These are phyloP conservation scores for Phrynosoma blainvillii DNA, from an alignment of 2,113 vertebrate species.

Conservation along the genomic window DNA sequence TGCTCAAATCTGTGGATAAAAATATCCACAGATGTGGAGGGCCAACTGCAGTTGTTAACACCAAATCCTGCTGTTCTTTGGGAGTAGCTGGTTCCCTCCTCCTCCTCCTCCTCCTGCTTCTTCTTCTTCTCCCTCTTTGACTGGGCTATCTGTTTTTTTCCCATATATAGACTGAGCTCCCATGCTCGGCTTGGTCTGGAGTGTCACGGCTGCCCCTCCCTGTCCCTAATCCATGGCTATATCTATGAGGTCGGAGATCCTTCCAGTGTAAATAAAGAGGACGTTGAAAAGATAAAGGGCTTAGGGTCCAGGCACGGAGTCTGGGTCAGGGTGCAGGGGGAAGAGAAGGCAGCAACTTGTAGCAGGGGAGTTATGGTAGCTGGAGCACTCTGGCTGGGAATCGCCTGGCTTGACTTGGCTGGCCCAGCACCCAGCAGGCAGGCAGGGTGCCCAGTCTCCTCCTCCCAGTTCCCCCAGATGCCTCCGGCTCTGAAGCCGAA, in stretches of 20 bases:
- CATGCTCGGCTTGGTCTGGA: neutral
- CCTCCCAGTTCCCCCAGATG: slow-evolving; percentile 52
- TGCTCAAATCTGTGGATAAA: no score
- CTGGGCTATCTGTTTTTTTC: slow-evolving; percentile 1
- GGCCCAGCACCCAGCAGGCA: slow-evolving; percentile 9
- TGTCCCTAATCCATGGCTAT: slow-evolving; percentile 13
- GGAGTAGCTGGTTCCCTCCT: neutral
- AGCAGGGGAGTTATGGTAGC: slow-evolving; percentile 53
- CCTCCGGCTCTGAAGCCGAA: neutral
- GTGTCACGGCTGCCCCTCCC: neutral
- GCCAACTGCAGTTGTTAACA: neutral
- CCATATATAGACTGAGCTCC: neutral
- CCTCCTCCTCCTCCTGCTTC: neutral
- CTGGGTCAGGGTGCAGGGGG: neutral
- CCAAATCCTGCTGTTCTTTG: neutral
- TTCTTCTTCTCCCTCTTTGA: neutral
- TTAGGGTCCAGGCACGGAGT: neutral
- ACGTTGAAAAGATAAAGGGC: slow-evolving; percentile 12
- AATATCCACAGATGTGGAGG: no score
- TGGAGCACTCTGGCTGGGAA: slow-evolving; percentile 26
- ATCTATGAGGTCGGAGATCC: slow-evolving; percentile 9
- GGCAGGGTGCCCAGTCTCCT: slow-evolving; percentile 37
- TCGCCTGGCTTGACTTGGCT: slow-evolving; percentile 43
- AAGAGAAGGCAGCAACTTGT: slow-evolving; percentile 31
- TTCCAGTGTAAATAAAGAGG: slow-evolving; percentile 8